phyloP scores from a whole-genome alignment of 2,888 invertebrate species.

The Galeruca laticollis region DNA sequence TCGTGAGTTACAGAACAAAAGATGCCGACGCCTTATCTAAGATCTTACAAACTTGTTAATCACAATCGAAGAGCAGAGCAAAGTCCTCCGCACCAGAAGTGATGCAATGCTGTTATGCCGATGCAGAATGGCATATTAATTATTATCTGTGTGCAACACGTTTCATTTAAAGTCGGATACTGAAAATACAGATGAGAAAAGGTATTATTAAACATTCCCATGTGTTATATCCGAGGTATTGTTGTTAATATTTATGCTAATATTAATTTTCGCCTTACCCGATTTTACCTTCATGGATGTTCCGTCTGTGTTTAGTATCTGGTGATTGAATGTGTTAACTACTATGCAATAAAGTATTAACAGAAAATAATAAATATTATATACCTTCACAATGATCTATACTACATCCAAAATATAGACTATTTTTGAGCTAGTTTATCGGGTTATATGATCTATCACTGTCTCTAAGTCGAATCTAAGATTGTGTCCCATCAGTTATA shows the following conservation, averaged over 20 bases:
- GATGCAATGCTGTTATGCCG: slow-evolving; percentile 13
- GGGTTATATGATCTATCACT: too few species aligned
- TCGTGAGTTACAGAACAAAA: slow-evolving; percentile 1
- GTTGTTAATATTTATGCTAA: slow-evolving; percentile 35
- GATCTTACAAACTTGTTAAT: slow-evolving; percentile 16
- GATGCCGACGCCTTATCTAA: slow-evolving; percentile 16
- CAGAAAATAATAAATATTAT: too few species aligned
- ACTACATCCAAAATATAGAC: too few species aligned
- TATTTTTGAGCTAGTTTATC: too few species aligned
- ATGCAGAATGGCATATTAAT: slow-evolving; percentile 8
- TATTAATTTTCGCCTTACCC: slow-evolving; percentile 8
- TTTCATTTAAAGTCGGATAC: slow-evolving; percentile 3
- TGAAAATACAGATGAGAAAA: slow-evolving; percentile 30
- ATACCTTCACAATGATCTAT: too few species aligned
- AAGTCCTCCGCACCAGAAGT: slow-evolving; percentile 16
- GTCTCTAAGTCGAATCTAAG: too few species aligned
- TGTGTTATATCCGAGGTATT: slow-evolving; percentile 22
- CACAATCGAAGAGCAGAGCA: slow-evolving; percentile 6
- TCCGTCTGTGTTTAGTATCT: not conserved
- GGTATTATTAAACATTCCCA: slow-evolving; percentile 35
- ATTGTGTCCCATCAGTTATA: too few species aligned
- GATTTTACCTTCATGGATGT: slow-evolving; percentile 1
- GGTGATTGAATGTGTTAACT: too few species aligned
- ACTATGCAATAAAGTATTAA: too few species aligned
- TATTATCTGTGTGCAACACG: slow-evolving; percentile 5